Percentiles rank a stretch among this genome's conserved stretches.
These are phyloP conservation scores for Argyra leucocephala DNA, from an alignment of 2,888 invertebrate species.

Conservation along the genomic window DNA sequence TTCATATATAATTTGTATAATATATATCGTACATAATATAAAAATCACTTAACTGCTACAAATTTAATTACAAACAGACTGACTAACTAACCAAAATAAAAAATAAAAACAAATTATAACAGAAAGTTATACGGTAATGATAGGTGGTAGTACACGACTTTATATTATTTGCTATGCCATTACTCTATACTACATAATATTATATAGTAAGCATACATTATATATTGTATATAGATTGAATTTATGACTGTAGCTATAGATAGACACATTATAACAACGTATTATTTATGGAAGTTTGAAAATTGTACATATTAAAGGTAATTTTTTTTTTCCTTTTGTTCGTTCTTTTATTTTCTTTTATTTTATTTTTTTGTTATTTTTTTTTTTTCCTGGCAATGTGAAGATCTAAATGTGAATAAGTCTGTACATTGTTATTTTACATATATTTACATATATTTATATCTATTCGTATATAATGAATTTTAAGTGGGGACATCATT, in stretches of 20 bases:
- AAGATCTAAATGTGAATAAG: slow-evolving; percentile 6
- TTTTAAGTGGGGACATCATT: background rate
- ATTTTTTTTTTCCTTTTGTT: background rate
- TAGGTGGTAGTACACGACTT: background rate
- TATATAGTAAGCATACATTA: background rate
- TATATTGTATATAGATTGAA: background rate
- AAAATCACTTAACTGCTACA: no score
- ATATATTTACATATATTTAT: background rate
- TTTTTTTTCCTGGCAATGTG: background rate
- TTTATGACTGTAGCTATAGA: background rate
- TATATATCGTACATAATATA: no score
- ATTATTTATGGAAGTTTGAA: background rate
- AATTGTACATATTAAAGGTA: slow-evolving; percentile 3
- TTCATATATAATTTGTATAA: no score
- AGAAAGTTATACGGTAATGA: background rate
- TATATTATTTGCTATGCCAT: background rate
- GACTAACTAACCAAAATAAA: background rate
- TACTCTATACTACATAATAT: background rate
- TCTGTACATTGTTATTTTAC: background rate
- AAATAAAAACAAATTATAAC: background rate
- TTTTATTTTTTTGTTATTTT: background rate
- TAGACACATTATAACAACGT: slow-evolving; percentile 2
- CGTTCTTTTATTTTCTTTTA: no score
- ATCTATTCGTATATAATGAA: background rate
- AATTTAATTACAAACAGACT: no score